Evolutionary conservation across 2,888 invertebrate genomes (phyloP), one percentile per base, ranked within the genome.

Genomic region (Caenorhabditis panamensis): DNA sequence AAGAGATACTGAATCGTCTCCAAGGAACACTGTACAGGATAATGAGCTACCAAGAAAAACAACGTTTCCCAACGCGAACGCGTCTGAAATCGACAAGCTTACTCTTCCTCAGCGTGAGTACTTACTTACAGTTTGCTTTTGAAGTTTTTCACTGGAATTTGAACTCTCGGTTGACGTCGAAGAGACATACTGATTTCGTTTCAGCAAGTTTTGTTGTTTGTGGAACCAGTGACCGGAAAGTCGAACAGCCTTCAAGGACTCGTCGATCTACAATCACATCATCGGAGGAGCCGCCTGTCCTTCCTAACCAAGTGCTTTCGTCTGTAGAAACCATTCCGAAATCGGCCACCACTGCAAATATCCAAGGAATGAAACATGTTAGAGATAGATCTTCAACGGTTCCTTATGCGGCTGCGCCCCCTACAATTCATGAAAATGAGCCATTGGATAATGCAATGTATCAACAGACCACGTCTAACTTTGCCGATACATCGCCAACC

Each of bases 61-160:
- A 0, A 67, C 72, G 24, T 3, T 75, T 4, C 75, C 66, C 9
- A 66, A 75, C 26, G 58, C 75, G 2, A 66, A 75, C 24, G 37
- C 66, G 11, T 53, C 61, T 18, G 75, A 66, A 1, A 84, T 90
- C 66, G 89, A 89, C 44, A 87, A 88, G 28, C 80, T 90, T 61
- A 82, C 82, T 11, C 76, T 87, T 36, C 90, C 90, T 6, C 75
- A 87, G 51, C 90, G 90, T 90, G 51, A 82, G 88, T 82, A 47
- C 49, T 37, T 56, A 31, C 18, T 63, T 63, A 37, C 44, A 26
- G 47, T 61, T 22, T 61, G 5, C n/a, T 2, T 47, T 51, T 64
- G 31, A 76, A 20, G 31, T 6, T 24, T 18, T 44, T 44, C 31
- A 26, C 13, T 6, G 22, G n/a, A n/a, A n/a, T n/a, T n/a, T n/a